These are phyloP conservation scores for Sarcophaga carnaria DNA, from an alignment of 2,888 invertebrate species.

Conservation along the genomic window DNA sequence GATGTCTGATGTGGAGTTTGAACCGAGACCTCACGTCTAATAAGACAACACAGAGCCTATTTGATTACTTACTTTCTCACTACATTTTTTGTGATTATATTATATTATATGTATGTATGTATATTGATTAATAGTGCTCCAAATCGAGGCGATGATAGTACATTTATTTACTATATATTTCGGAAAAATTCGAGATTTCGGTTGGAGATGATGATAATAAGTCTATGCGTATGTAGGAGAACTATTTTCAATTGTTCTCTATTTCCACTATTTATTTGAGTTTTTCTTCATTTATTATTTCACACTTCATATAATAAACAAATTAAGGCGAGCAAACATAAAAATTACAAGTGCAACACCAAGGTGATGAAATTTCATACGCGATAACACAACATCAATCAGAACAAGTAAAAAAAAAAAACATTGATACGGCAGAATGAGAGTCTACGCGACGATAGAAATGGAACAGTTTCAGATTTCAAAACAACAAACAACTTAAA, in stretches of 20 bases:
- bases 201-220: too few relatives aligned
- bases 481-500: constrained; percentile 32
- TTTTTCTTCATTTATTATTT: constrained; percentile 33
- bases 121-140: too few relatives aligned
- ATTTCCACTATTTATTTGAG: neutral
- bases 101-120: too few relatives aligned
- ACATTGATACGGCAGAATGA: neutral
- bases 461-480: constrained; percentile 31
- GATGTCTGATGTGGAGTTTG: too few relatives aligned
- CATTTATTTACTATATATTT: too few relatives aligned
- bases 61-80: too few relatives aligned
- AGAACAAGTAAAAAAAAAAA: neutral
- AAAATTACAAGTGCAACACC: constrained; percentile 48
- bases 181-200: too few relatives aligned
- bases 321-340: constrained; percentile 46
- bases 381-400: constrained; percentile 23
- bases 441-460: neutral
- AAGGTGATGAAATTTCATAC: constrained; percentile 56
- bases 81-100: too few relatives aligned
- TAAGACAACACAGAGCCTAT: too few relatives aligned
- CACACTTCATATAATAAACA: constrained; percentile 66
- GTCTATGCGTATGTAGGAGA: neutral
- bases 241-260: constrained; percentile 21
- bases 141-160: too few relatives aligned
- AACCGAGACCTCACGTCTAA: too few relatives aligned